phyloP scores from a whole-genome alignment of 2,113 vertebrate species.

The Grantiella picta region DNA sequence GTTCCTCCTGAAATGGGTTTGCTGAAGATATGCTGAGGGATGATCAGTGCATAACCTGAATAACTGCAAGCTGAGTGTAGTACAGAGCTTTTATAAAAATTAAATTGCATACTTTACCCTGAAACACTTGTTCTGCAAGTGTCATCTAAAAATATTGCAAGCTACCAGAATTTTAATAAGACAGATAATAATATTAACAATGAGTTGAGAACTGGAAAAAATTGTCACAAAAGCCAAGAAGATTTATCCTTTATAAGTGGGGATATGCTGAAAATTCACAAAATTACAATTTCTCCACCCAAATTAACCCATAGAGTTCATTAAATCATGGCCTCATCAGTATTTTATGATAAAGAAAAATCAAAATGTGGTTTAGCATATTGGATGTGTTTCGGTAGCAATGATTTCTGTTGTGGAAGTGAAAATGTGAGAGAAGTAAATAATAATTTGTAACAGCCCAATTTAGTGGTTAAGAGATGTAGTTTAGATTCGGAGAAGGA shows the following conservation, averaged over 20 bases:
- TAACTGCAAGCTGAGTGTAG: not conserved
- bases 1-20: not conserved
- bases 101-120: not conserved
- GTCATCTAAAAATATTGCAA: not conserved
- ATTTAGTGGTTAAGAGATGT: not conserved
- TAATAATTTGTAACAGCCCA: not conserved
- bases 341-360: not conserved
- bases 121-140: not conserved
- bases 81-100: not conserved
- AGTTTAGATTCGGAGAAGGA: not conserved
- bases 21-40: not conserved
- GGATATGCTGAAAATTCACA: not conserved
- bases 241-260: not conserved
- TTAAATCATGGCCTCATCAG: not conserved
- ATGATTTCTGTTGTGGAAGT: not conserved
- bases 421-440: not conserved
- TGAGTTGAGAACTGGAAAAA: not conserved
- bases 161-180: not conserved
- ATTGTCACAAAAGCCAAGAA: not conserved
- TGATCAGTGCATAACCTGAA: not conserved
- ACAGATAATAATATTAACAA: not conserved
- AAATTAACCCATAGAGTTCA: not conserved
- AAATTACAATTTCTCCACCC: accelerated
- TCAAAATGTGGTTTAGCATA: not conserved
- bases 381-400: not conserved